Conservation (phyloP, 2,888 invertebrate genomes). For the Conistra vaccinii region DNA sequence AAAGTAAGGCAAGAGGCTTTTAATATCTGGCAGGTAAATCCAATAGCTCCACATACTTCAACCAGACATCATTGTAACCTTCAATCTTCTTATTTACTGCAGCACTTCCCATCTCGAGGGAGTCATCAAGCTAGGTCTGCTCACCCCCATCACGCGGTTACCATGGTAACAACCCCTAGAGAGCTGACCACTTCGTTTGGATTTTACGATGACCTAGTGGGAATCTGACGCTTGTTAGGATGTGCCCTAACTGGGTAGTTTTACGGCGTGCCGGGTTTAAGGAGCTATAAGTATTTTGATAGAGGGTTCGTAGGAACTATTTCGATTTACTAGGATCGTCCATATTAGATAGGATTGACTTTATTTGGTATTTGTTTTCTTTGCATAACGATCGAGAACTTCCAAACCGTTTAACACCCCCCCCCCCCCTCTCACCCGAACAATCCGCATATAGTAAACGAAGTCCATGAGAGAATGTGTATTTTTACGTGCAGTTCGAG, state of each 20-base stretch:
- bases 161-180: slow-evolving; percentile 32
- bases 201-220: slow-evolving; percentile 47
- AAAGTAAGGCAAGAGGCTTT: neutral
- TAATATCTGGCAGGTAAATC: neutral
- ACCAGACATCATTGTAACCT: too few species aligned
- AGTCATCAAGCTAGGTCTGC: slow-evolving; percentile 7
- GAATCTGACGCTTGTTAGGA: slow-evolving; percentile 53
- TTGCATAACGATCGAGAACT: neutral
- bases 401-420: too few species aligned
- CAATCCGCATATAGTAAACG: too few species aligned
- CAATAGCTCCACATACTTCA: neutral
- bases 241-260: slow-evolving; percentile 6
- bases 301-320: neutral
- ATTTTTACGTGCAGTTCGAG: too few species aligned
- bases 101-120: slow-evolving; percentile 3
- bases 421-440: too few species aligned
- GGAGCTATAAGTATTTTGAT: slow-evolving; percentile 2
- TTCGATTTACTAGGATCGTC: neutral
- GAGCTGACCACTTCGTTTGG: slow-evolving; percentile 42
- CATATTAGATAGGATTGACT: too few species aligned
- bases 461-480: too few species aligned
- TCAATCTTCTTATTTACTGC: neutral
- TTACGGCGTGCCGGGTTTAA: neutral
- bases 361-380: neutral
- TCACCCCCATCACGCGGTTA: slow-evolving; percentile 4